phyloP scores from a whole-genome alignment of 2,113 vertebrate species.

The Tragelaphus buxtoni region DNA sequence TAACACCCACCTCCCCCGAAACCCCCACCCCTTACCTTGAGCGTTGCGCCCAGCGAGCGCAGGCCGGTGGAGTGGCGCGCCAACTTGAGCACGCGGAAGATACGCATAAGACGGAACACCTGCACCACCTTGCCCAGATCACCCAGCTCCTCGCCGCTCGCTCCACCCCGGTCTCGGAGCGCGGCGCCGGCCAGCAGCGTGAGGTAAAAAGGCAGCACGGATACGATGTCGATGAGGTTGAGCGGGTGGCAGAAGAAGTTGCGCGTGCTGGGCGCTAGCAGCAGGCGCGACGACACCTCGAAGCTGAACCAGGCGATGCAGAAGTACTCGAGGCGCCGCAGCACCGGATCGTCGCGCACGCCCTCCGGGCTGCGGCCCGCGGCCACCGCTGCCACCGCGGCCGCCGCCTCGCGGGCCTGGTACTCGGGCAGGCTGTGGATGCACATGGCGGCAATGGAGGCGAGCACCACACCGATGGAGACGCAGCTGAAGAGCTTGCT shows the following conservation, averaged over 20 bases:
- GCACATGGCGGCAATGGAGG: conserved; percentile 94
- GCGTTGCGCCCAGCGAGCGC: conserved; percentile 93
- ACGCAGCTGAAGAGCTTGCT: conserved; percentile 96
- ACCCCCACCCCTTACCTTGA: conserved; percentile 83
- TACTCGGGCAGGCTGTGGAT: conserved; percentile 97
- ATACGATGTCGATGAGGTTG: conserved; percentile 95
- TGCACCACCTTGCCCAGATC: conserved; percentile 93
- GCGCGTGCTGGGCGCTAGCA: conserved; percentile 91
- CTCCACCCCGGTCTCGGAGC: conserved; percentile 78
- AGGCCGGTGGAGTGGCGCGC: conserved; percentile 96
- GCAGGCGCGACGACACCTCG: conserved; percentile 92
- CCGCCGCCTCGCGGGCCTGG: conserved; percentile 86
- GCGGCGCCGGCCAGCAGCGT: conserved; percentile 88
- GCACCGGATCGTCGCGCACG: conserved; percentile 82
- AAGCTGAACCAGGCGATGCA: conserved; percentile 98
- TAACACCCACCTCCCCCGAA: not conserved
- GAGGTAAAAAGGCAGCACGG: conserved; percentile 94
- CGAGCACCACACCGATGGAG: conserved; percentile 93
- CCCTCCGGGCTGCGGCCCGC: conserved; percentile 16
- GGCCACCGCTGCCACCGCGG: conserved; percentile 69
- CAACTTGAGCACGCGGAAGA: conserved; percentile 97
- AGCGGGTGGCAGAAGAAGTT: conserved; percentile 95
- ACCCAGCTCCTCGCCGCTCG: conserved; percentile 82
- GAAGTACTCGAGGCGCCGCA: conserved; percentile 92
- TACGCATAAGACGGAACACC: conserved; percentile 95